Conservation (phyloP, 2,113 vertebrate genomes). For the Okapia johnstoni region DNA sequence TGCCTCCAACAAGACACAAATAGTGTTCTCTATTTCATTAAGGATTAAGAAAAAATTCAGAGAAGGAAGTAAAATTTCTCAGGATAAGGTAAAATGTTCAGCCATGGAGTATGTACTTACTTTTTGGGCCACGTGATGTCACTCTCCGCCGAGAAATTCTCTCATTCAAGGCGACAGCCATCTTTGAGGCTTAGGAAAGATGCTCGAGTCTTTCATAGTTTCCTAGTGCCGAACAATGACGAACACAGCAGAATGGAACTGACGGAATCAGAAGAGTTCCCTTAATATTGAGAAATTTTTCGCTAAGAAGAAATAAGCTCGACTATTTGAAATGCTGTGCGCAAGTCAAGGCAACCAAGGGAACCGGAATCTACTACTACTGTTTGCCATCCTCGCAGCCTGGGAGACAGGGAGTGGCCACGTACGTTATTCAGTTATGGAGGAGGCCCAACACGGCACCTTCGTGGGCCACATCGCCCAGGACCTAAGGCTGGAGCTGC, state of each 20-base stretch:
- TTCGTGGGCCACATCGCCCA: slow-evolving; percentile 76
- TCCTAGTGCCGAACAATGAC: not conserved
- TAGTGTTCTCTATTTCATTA: not conserved
- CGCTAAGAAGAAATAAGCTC: not conserved
- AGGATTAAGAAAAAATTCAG: not conserved
- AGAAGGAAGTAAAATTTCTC: not conserved
- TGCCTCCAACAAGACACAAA: not conserved
- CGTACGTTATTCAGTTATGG: slow-evolving; percentile 73
- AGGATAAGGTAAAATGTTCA: not conserved
- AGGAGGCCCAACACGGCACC: slow-evolving; percentile 76
- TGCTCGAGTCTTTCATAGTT: not conserved
- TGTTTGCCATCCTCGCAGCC: slow-evolving; percentile 1
- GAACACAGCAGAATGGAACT: not conserved
- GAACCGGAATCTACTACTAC: not conserved
- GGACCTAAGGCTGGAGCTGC: slow-evolving; percentile 76
- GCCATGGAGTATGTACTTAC: not conserved
- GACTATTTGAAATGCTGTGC: slow-evolving; percentile 35
- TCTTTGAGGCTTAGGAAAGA: not conserved
- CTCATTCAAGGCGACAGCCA: not conserved
- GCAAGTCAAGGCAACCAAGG: not conserved
- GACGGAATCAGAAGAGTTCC: not conserved
- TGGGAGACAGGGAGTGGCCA: slow-evolving; percentile 47
- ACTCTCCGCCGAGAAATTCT: not conserved
- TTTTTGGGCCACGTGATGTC: not conserved
- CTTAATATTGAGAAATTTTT: not conserved